Percentiles rank a stretch among this genome's conserved stretches.
Evolutionary conservation across 2,797 vertebrate genomes (phyloP).

Genomic region (Poliocrania exsul): DNA sequence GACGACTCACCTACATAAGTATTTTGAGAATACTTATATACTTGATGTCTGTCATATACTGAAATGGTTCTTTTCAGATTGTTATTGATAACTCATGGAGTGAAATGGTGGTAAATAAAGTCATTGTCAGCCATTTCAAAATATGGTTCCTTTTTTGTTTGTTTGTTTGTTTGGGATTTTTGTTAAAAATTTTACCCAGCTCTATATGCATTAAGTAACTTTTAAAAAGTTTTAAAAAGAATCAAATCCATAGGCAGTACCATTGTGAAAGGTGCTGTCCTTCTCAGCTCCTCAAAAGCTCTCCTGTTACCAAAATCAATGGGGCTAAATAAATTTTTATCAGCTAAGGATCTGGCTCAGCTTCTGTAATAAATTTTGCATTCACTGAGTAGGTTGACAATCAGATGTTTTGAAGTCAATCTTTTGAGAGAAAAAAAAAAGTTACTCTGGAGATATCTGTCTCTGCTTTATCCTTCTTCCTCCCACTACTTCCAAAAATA

Average conservation of each 20-base stretch:
- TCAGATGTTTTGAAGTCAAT: neutral
- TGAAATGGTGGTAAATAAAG: neutral
- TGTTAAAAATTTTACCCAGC: neutral
- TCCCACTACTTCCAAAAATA: conserved; percentile 25
- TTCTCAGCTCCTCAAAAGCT: neutral
- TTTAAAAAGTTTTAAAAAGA: neutral
- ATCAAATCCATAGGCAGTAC: neutral
- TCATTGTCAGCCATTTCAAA: neutral
- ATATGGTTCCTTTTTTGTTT: neutral
- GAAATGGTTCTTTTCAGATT: neutral
- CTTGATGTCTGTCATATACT: neutral
- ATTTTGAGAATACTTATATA: neutral
- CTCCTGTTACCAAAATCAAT: neutral
- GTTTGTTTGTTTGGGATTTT: neutral
- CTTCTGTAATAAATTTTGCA: neutral
- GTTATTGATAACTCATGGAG: neutral
- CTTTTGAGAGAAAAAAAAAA: neutral
- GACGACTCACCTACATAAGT: neutral
- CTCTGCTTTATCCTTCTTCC: neutral
- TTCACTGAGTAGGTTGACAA: neutral
- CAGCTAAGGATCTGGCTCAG: neutral
- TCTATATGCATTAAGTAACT: neutral
- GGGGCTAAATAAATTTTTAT: neutral
- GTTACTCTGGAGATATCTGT: neutral
- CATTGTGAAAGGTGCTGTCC: neutral